phyloP scores from a whole-genome alignment of 2,113 vertebrate species.

The Cepphus grylle region DNA sequence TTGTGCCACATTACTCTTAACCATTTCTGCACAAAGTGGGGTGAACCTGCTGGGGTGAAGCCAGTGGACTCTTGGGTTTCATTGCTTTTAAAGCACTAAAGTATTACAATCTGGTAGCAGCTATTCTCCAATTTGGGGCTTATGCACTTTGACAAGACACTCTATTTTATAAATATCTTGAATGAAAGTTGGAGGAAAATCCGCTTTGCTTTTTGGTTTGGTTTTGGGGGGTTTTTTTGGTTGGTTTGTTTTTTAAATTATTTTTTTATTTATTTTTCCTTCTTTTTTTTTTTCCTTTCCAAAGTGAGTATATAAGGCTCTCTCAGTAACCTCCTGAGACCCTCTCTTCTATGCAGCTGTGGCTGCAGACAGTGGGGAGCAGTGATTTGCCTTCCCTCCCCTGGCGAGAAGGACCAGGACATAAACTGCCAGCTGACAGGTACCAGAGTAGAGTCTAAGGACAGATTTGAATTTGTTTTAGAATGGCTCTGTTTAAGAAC shows the following conservation, averaged over 20 bases:
- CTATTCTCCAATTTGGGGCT: background rate
- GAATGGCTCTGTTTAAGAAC: background rate
- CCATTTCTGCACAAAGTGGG: background rate
- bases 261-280: too few species aligned
- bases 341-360: background rate
- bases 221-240: background rate
- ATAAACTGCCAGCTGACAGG: background rate
- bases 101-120: background rate
- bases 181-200: background rate
- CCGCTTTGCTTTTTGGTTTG: fast-evolving
- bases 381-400: background rate
- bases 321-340: background rate
- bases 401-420: background rate
- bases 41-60: background rate
- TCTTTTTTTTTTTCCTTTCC: background rate
- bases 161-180: background rate
- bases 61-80: background rate
- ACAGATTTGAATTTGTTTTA: background rate
- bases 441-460: background rate
- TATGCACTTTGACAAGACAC: background rate
- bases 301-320: background rate
- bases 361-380: background rate
- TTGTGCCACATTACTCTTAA: background rate
- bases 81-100: background rate
- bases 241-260: background rate